phyloP scores from a whole-genome alignment of 2,888 invertebrate genomes.

The Ichneumon xanthorius region DNA sequence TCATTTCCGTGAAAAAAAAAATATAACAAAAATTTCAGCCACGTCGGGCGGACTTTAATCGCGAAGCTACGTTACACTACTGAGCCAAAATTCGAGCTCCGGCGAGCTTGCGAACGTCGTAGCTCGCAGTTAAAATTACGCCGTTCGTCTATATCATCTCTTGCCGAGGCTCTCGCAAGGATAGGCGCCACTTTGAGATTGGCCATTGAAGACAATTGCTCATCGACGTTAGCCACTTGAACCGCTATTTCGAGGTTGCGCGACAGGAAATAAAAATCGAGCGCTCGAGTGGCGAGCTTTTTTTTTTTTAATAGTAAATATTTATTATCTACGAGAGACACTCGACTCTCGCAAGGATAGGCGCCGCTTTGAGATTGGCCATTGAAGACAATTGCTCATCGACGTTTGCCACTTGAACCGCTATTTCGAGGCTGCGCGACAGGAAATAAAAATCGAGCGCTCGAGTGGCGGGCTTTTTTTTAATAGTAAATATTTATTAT shows the following conservation, averaged over 20 bases:
- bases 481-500: too few species aligned
- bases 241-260: not conserved
- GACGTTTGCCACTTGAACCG: not conserved
- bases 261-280: not conserved
- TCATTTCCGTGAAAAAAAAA: conserved; percentile 11
- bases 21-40: not conserved
- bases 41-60: conserved; percentile 26
- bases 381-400: conserved; percentile 31
- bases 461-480: not conserved
- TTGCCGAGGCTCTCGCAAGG: conserved; percentile 37
- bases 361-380: conserved; percentile 51
- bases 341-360: conserved; percentile 29
- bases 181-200: conserved; percentile 50
- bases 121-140: conserved; percentile 64
- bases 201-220: conserved; percentile 34
- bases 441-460: not conserved
- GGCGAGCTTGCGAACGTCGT: conserved; percentile 33
- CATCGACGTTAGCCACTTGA: conserved; percentile 1
- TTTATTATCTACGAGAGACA: not conserved
- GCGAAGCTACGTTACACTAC: conserved; percentile 58
- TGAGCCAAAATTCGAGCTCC: conserved; percentile 59
- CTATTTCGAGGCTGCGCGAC: not conserved
- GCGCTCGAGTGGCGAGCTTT: not conserved
- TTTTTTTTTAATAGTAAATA: not conserved
- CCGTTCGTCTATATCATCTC: conserved; percentile 55